Base-by-base conservation (phyloP, 1,140 invertebrate genomes). In the Acyrthosiphon pisum region DNA sequence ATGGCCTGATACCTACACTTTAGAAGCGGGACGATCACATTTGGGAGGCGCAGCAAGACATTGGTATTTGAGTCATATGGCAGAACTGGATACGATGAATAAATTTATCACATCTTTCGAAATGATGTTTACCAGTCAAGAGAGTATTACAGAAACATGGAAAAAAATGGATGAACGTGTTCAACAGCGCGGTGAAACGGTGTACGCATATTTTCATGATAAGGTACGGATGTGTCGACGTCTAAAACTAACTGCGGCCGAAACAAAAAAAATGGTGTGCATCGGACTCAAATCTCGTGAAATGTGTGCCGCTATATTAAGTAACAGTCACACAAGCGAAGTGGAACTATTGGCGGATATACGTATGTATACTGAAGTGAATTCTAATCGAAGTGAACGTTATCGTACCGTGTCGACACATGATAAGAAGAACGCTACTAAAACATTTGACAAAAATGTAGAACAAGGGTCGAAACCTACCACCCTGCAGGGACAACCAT, bases 401-500 rank as follows among this genome's bases (percentile, higher is more conserved):
- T 76, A n/a, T 76, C 8, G 68, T 14, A 11, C 68, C 0, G 30
- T n/a, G 11, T 11, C 30, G 1, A 76, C 68, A 18, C 1, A 50
- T 50, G 48, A 50, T 18, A 50, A 18, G 20, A n/a, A 76, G 8
- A 11, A n/a, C 2, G n/a, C 6, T n/a, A n/a, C 11, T 9, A 35
- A 76, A n/a, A n/a, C 0, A 3, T 76, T 9, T 6, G 26, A n/a
- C 7, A n/a, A n/a, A n/a, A 9, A 0, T 9, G 11, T 1, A 1
- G 30, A n/a, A 8, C 3, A 35, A 35, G 30, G 4, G 1, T 30
- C 26, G 30, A 76, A 76, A 30, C 26, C 68, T 22, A n/a, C n/a
- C n/a, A n/a, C n/a, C n/a, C n/a, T n/a, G n/a, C 35, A 7, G 2
- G 20, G 6, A 22, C n/a, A 83, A 7, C 14, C 1, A 35, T 35